Conservation (phyloP, 92 coral and sea anemone genomes). For the Phenganax stokvisi region DNA sequence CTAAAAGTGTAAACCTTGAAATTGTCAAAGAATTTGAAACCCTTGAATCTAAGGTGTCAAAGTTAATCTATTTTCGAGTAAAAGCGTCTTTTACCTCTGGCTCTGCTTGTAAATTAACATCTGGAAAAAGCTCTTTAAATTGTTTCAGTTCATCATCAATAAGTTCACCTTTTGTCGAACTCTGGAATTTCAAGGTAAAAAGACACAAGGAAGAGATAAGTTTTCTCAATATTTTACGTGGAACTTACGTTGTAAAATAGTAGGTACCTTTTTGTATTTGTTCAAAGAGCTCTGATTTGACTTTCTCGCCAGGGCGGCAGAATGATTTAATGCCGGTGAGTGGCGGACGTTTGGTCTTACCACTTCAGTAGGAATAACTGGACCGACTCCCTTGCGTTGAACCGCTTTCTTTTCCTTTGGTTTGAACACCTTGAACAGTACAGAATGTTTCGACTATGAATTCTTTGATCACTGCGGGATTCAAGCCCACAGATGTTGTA, state of each 20-base stretch:
- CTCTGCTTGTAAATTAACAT: constrained; percentile 47
- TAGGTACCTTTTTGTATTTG: constrained; percentile 31
- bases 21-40: not conserved
- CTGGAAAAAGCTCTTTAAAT: constrained; percentile 91
- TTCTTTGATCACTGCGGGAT: not conserved
- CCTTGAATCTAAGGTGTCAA: not conserved
- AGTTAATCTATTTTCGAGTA: not conserved
- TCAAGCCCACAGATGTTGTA: too few species aligned
- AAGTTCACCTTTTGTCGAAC: constrained; percentile 51
- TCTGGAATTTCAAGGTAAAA: not conserved
- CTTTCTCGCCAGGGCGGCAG: constrained; percentile 35
- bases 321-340: constrained; percentile 81
- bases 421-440: not conserved
- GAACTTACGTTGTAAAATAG: constrained; percentile 62
- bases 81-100: constrained; percentile 36
- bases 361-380: constrained; percentile 55
- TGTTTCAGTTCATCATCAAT: constrained; percentile 63
- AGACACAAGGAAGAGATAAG: not conserved
- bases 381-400: not conserved
- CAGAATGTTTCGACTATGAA: not conserved
- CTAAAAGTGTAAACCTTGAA: constrained; percentile 22
- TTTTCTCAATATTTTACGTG: constrained; percentile 29
- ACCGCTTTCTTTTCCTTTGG: constrained; percentile 9
- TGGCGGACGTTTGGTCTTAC: constrained; percentile 76
- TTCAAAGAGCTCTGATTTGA: constrained; percentile 28